These are phyloP conservation scores for Lochmaea capreae DNA, from an alignment of 2,888 invertebrate genomes.

Conservation along the genomic window DNA sequence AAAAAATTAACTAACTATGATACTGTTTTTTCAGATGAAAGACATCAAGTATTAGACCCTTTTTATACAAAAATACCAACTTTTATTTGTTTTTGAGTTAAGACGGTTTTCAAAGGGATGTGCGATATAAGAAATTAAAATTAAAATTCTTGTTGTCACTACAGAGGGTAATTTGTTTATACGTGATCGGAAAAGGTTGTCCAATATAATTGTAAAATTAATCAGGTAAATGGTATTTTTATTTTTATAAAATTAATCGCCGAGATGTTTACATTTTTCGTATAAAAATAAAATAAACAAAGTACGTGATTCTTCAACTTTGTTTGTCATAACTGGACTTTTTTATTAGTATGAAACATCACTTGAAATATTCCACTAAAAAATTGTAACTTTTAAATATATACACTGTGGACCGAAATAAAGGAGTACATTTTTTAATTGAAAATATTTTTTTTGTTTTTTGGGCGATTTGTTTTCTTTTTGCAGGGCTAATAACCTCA, in stretches of 20 bases:
- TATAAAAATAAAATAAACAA: conserved; percentile 7
- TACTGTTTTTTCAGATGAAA: too few species aligned
- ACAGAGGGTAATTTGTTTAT: background rate
- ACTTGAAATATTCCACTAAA: background rate
- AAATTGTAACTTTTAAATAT: background rate
- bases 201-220: conserved; percentile 1
- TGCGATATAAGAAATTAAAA: too few species aligned
- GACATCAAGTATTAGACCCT: too few species aligned
- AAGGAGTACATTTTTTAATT: too few species aligned
- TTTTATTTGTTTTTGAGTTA: too few species aligned
- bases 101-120: too few species aligned
- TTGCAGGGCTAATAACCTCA: too few species aligned
- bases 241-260: conserved; percentile 6
- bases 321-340: background rate
- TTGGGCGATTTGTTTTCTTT: too few species aligned
- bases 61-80: too few species aligned
- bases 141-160: background rate
- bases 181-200: conserved; percentile 3
- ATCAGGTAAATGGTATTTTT: conserved; percentile 6
- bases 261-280: conserved; percentile 5
- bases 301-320: background rate
- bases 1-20: too few species aligned
- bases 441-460: too few species aligned
- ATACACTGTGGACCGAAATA: too few species aligned
- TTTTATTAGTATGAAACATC: background rate